Evolutionary conservation across 1,140 invertebrate genomes (phyloP).

Genomic region (Pseudobourletiella spinata): DNA sequence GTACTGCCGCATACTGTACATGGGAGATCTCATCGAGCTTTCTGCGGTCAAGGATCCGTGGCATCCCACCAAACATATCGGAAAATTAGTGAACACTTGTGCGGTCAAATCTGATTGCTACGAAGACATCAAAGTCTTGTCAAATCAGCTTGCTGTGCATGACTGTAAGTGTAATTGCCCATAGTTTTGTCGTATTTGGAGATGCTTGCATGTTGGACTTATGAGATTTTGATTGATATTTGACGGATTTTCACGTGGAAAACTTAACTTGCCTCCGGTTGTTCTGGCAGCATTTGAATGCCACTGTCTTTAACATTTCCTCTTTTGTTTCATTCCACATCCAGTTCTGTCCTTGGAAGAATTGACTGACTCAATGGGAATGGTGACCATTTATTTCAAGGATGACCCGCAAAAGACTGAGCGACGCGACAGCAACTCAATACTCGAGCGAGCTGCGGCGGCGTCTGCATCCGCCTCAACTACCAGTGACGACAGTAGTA

Average conservation of each 20-base stretch:
- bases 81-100: neutral
- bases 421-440: neutral
- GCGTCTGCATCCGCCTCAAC: neutral
- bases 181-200: no score
- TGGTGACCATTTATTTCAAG: slow-evolving; percentile 18
- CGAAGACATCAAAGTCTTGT: slow-evolving; percentile 10
- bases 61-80: slow-evolving; percentile 31
- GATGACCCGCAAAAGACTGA: slow-evolving; percentile 23
- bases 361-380: slow-evolving; percentile 20
- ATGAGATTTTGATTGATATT: no score
- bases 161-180: slow-evolving; percentile 31
- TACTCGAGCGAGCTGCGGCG: neutral
- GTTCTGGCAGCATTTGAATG: no score
- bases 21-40: slow-evolving; percentile 22
- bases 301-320: no score
- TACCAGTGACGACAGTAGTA: neutral
- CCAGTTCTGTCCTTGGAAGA: slow-evolving; percentile 27
- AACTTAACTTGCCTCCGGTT: no score
- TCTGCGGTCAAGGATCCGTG: slow-evolving; percentile 14
- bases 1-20: slow-evolving; percentile 21
- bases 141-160: slow-evolving; percentile 23
- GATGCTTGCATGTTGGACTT: no score
- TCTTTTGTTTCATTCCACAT: no score
- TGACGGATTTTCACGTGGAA: no score
- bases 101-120: no score